Evolutionary conservation across 2,888 invertebrate species (phyloP).

Genomic region (Prosopocoilus inquinatus): DNA sequence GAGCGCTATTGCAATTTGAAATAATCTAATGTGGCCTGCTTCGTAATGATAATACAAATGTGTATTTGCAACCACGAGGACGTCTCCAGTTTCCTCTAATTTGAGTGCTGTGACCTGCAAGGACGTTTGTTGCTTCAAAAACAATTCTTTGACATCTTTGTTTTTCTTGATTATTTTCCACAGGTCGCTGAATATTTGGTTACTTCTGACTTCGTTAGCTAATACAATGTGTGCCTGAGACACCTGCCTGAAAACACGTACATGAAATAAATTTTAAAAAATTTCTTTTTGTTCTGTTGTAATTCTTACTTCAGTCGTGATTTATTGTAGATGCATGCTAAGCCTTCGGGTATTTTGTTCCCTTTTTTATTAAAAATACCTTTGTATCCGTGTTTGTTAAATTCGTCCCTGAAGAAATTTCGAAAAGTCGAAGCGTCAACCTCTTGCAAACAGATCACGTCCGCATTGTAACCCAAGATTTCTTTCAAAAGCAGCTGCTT

Average conservation of each 20-base stretch:
- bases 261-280: no score
- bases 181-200: slow-evolving; percentile 55
- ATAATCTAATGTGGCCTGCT: slow-evolving; percentile 82
- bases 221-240: slow-evolving; percentile 56
- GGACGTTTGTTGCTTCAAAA: slow-evolving; percentile 64
- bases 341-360: slow-evolving; percentile 73
- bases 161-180: slow-evolving; percentile 61
- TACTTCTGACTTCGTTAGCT: slow-evolving; percentile 55
- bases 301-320: slow-evolving; percentile 64
- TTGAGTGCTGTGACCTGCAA: slow-evolving; percentile 60
- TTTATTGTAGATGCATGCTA: slow-evolving; percentile 73
- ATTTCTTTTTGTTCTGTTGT: background rate
- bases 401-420: slow-evolving; percentile 61
- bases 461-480: slow-evolving; percentile 77
- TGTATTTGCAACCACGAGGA: slow-evolving; percentile 74
- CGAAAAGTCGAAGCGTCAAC: slow-evolving; percentile 60
- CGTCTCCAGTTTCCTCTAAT: slow-evolving; percentile 56
- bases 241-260: slow-evolving; percentile 49
- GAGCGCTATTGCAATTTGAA: slow-evolving; percentile 77
- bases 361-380: slow-evolving; percentile 72
- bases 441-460: slow-evolving; percentile 91
- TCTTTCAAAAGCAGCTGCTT: slow-evolving; percentile 81
- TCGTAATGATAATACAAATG: slow-evolving; percentile 93
- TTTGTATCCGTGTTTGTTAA: slow-evolving; percentile 57
- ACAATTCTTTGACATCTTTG: slow-evolving; percentile 53